Evolutionary conservation across 2,888 invertebrate species (phyloP), one percentile per base, ranked within the genome.

Genomic region (Conistra vaccinii): DNA sequence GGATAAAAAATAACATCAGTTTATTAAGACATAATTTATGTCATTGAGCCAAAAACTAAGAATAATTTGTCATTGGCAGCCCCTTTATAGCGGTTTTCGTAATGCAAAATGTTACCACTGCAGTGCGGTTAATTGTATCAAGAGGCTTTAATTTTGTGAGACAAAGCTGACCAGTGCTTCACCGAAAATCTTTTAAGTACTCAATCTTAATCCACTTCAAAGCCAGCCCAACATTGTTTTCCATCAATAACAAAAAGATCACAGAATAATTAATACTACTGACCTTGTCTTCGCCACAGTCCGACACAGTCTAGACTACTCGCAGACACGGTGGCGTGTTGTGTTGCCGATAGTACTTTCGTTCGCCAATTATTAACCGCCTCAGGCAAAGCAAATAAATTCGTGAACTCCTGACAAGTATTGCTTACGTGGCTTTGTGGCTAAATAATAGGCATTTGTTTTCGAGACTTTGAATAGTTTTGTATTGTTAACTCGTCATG

Each of bases 401-500:
- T 61, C 32, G 17, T 79, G 32, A 80, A 80, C 20, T 55, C 69
- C 63, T 81, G 75, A 81, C 76, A 81, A 81, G 81, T 84, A 84
- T 81, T 84, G 63, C 69, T 81, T 51, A 57, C 81, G 12, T 39
- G 58, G 62, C 42, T 73, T 74, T 74, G 85, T 67, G 61, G 45
- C 29, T 60, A 45, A 80, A 81, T 81, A 75, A 75, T 69, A 51
- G 57, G 29, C 12, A 51, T 45, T 84, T 80, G 80, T 84, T 80
- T 61, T 75, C 29, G 10, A 29, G 48, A 65, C 48, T 61, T 72
- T 69, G 67, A 80, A 84, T 75, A 80, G 67, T 84, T 73, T 51
- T 80, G 62, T 63, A 69, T 84, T 84, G 81, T 84, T 74, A 17
- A 32, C 60, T 69, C 12, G 42, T 61, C 62, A 35, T 51, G 42